These are phyloP conservation scores for Amphilophus citrinellus DNA, from an alignment of 2,113 vertebrate species.

Conservation along the genomic window DNA sequence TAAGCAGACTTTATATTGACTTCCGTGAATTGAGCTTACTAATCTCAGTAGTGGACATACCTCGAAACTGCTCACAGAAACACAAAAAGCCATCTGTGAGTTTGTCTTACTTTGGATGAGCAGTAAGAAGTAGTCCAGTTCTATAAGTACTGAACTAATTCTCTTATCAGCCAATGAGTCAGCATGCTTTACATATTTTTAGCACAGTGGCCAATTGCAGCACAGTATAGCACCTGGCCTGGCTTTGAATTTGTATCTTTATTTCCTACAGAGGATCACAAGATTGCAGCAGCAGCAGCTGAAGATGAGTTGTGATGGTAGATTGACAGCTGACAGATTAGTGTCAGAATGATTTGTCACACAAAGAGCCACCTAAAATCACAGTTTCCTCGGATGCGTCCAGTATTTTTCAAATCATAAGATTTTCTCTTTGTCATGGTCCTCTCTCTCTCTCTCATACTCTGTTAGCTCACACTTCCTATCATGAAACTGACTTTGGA, in stretches of 20 bases:
- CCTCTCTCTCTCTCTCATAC: background rate
- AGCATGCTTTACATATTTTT: conserved; percentile 68
- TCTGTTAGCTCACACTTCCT: conserved; percentile 8
- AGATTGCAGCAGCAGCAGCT: conserved; percentile 55
- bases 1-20: conserved; percentile 27
- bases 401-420: conserved; percentile 26
- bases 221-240: conserved; percentile 43
- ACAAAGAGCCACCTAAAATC: conserved; percentile 41
- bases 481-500: conserved; percentile 39
- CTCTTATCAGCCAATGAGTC: conserved; percentile 63
- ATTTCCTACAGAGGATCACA: conserved; percentile 13
- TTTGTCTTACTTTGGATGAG: conserved; percentile 25
- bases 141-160: conserved; percentile 44
- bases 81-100: conserved; percentile 21
- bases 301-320: conserved; percentile 34
- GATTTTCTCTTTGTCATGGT: background rate
- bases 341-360: conserved; percentile 33
- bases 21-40: conserved; percentile 2
- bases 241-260: conserved; percentile 45
- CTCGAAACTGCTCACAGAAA: conserved; percentile 24
- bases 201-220: conserved; percentile 59
- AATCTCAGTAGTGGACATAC: conserved; percentile 20
- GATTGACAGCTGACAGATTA: conserved; percentile 70
- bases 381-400: conserved; percentile 7
- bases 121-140: conserved; percentile 27